Base-by-base conservation (phyloP, 2,797 vertebrate species). In the Oceanodroma leucorhoa region DNA sequence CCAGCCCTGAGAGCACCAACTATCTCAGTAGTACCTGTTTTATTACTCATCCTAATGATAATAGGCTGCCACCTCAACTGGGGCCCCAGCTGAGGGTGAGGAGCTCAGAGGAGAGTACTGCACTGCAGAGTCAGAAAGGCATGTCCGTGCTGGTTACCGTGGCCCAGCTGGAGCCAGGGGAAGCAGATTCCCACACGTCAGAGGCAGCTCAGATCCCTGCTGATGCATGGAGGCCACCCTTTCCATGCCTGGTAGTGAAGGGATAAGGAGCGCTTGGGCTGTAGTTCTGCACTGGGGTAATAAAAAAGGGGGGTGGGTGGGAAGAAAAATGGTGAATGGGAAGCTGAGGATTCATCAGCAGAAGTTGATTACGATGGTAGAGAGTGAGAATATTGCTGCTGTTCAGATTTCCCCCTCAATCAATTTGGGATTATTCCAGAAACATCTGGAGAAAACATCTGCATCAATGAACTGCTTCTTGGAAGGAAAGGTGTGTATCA, bases 371-470 rank as follows among this genome's bases (percentile, higher is more conserved):
- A 54, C 11, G 20, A 79, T 66, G 40, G 16, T 29, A 30, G 19
- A 64, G 53, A 58, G 24, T 41, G 50, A 87, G 55, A 90, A 65
- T 29, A 41, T 30, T 50, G 36, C n/a, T 87, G 34, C 43, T 83
- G 51, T 79, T 86, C 72, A 53, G 43, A 62, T 69, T 78, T 81
- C 21, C 34, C 9, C 14, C n/a, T 46, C 45, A 61, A 50, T 60
- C 7, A 76, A 79, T 93, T 50, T 53, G 80, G 82, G 40, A 50
- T 88, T 91, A 34, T 90, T 91, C 58, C 70, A 86, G 77, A 94
- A 97, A 82, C 85, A 91, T 62, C 80, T 94, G 87, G 54, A 89
- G 72, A 94, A 93, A 87, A 66, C 84, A 90, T 91, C 82, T 87
- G 65, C 69, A 64, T 57, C 48, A 62, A 69, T 61, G 34, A 93